Conservation (phyloP, 1,140 invertebrate genomes). For the Microplitis demolitor region DNA sequence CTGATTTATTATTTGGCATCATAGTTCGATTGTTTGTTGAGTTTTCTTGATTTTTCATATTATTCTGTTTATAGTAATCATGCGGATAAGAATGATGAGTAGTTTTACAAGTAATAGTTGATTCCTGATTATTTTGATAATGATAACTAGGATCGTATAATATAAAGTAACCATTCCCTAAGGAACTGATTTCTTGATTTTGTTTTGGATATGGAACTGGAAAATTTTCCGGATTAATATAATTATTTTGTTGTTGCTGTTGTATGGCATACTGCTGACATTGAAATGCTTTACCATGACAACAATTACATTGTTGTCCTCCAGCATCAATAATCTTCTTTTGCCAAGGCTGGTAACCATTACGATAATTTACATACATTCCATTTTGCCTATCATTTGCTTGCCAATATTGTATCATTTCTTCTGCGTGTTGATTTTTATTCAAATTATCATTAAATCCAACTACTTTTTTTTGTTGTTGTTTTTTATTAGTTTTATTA, state of each 20-base stretch:
- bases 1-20: neutral
- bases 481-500: conserved; percentile 1
- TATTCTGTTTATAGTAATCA: too few relatives aligned
- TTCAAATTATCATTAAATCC: neutral
- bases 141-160: too few relatives aligned
- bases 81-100: too few relatives aligned
- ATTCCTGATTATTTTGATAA: too few relatives aligned
- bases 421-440: neutral
- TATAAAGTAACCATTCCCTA: too few relatives aligned
- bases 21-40: too few relatives aligned
- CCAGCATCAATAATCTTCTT: neutral
- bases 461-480: neutral
- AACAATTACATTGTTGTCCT: neutral
- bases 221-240: too few relatives aligned
- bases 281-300: neutral
- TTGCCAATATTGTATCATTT: neutral
- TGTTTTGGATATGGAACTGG: too few relatives aligned
- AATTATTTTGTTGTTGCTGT: too few relatives aligned
- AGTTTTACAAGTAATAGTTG: too few relatives aligned
- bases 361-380: neutral
- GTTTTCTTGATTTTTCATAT: too few relatives aligned
- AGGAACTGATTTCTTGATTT: too few relatives aligned
- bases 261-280: neutral
- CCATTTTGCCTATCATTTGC: neutral
- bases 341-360: neutral